A percentile compares a stretch with the other conserved stretches of the same genome.
These are phyloP conservation scores for Cochlearius cochlearius DNA, from an alignment of 2,113 vertebrate genomes.

Conservation along the genomic window DNA sequence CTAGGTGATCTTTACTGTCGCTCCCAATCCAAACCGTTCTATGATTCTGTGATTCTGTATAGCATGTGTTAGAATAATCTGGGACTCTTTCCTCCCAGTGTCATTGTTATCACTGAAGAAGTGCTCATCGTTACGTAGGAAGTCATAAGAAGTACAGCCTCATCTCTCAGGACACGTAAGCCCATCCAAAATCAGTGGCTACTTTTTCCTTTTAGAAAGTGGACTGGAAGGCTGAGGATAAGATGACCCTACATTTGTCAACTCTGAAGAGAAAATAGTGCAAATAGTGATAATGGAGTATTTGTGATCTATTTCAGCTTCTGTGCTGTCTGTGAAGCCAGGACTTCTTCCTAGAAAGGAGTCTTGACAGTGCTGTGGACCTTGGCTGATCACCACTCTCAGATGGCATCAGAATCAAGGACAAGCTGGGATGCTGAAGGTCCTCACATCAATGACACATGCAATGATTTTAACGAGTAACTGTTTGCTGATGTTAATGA, in stretches of 20 bases:
- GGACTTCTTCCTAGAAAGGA: background rate
- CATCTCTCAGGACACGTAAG: background rate
- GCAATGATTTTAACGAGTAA: background rate
- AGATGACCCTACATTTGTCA: background rate
- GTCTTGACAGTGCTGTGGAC: background rate
- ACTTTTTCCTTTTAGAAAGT: background rate
- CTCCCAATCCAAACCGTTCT: no score
- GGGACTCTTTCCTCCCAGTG: background rate
- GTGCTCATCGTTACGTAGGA: fast-evolving
- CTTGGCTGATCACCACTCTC: background rate
- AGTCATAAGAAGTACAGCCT: background rate
- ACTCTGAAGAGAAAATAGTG: background rate
- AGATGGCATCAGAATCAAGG: background rate
- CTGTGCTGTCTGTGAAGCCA: background rate
- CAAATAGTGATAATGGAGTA: background rate
- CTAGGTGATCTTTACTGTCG: no score
- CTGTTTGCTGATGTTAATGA: background rate
- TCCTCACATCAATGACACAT: background rate
- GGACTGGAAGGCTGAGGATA: background rate
- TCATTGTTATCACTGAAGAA: fast-evolving
- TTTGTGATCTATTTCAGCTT: background rate
- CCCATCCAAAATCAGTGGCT: background rate
- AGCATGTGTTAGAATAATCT: background rate
- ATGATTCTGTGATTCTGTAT: no score
- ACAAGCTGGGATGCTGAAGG: background rate